These are phyloP conservation scores for Momotus momota DNA, from an alignment of 2,797 vertebrate genomes.

Conservation along the genomic window DNA sequence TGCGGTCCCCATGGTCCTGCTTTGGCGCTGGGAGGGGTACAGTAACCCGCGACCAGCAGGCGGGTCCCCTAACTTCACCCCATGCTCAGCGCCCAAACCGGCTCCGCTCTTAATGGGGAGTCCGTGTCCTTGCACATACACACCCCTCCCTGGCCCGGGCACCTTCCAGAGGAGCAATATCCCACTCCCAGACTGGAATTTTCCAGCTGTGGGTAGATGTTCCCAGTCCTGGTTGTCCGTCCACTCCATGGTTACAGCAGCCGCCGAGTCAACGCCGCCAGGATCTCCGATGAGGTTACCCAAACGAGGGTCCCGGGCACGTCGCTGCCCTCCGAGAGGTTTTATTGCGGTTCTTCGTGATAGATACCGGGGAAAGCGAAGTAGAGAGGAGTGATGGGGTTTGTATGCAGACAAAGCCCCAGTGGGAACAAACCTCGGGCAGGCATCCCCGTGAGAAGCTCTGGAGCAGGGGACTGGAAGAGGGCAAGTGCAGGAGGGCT, in stretches of 20 bases:
- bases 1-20: background rate
- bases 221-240: background rate
- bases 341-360: background rate
- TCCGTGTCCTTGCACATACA: background rate
- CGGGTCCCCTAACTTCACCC: conserved; percentile 11
- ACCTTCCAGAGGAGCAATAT: background rate
- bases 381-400: background rate
- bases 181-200: background rate
- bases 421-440: background rate
- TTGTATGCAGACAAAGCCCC: background rate
- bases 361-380: background rate
- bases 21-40: background rate
- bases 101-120: background rate
- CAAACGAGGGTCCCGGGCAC: background rate
- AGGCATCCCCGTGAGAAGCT: background rate
- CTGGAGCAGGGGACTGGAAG: background rate
- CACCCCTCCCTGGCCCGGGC: background rate
- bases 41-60: background rate
- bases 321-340: background rate
- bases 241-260: background rate
- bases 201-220: background rate
- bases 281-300: background rate
- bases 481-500: background rate
- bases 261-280: background rate
- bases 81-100: background rate